A percentile compares a stretch with the other conserved stretches of the same genome.
phyloP scores from a whole-genome alignment of 2,888 invertebrate species.

The Drosophila fulvimacula region DNA sequence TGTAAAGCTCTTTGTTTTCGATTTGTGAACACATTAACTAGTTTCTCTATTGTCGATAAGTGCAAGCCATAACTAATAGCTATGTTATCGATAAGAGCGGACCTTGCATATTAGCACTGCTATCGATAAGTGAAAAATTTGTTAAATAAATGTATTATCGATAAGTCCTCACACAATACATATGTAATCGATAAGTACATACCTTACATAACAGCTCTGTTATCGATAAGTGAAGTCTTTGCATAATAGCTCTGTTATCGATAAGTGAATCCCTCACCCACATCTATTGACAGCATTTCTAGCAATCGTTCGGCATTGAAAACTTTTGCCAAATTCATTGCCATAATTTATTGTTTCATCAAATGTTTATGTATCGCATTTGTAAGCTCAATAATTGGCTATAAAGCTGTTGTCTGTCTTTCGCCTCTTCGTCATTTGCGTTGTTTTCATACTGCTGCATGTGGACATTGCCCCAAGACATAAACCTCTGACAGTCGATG shows the following conservation, averaged over 20 bases:
- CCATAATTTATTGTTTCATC: background rate
- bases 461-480: slow-evolving; percentile 6
- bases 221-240: background rate
- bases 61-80: background rate
- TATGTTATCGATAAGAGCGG: background rate
- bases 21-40: background rate
- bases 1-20: background rate
- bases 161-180: background rate
- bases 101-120: background rate
- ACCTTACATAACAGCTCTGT: background rate
- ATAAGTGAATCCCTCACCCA: background rate
- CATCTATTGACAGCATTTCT: background rate
- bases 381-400: slow-evolving; percentile 6
- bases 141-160: background rate
- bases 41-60: background rate
- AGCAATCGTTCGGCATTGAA: background rate
- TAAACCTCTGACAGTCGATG: slow-evolving; percentile 7
- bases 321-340: background rate
- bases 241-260: background rate
- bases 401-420: background rate
- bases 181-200: background rate
- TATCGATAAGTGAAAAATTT: background rate
- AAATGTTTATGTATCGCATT: slow-evolving; percentile 1
- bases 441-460: slow-evolving; percentile 2
- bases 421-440: background rate